These are phyloP conservation scores for Cybosia mesomella DNA, from an alignment of 2,888 invertebrate genomes.

Conservation along the genomic window DNA sequence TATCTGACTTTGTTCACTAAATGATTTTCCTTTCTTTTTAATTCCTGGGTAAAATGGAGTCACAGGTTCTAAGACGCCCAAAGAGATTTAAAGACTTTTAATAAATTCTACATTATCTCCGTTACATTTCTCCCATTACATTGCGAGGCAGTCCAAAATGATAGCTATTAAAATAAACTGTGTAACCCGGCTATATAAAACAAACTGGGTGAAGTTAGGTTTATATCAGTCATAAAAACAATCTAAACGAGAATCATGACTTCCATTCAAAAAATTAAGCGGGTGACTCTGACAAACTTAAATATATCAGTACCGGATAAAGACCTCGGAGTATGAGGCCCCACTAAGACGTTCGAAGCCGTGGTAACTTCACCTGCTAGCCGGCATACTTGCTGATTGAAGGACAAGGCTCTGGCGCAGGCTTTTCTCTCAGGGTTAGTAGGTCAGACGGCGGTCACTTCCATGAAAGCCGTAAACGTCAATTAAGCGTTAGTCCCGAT, in stretches of 20 bases:
- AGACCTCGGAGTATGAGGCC: neutral
- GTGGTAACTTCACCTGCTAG: neutral
- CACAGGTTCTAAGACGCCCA: neutral
- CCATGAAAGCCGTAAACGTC: no score
- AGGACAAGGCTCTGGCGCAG: no score
- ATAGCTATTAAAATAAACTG: conserved; percentile 19
- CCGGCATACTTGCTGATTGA: no score
- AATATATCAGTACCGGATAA: neutral
- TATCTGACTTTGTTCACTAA: no score
- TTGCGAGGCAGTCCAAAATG: neutral
- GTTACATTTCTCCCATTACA: conserved; percentile 1
- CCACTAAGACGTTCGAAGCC: neutral
- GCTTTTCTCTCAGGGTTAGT: no score
- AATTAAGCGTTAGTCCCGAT: no score
- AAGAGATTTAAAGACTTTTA: neutral
- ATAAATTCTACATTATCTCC: no score
- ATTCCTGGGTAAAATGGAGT: no score
- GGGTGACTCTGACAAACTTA: neutral
- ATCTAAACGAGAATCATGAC: conserved; percentile 22
- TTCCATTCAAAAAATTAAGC: conserved; percentile 19
- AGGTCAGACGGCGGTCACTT: no score
- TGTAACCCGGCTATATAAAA: conserved; percentile 18
- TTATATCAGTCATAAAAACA: conserved; percentile 23
- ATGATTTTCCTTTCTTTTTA: no score
- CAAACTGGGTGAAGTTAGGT: conserved; percentile 11